Evolutionary conservation across 2,888 invertebrate genomes (phyloP).

Genomic region (Isoperla grammatica): DNA sequence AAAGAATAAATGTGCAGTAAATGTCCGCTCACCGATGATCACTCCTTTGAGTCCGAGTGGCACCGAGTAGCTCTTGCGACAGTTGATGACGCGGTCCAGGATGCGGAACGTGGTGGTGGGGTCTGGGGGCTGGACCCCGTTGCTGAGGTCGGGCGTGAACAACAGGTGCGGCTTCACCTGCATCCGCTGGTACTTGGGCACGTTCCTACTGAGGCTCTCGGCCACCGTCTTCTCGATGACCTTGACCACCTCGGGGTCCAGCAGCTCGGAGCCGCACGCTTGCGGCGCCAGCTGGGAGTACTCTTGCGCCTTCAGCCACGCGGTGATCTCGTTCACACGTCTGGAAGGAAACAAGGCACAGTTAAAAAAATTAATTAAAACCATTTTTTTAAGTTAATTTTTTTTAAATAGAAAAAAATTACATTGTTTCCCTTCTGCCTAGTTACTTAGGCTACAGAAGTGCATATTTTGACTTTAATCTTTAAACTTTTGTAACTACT

Average conservation of each 20-base stretch:
- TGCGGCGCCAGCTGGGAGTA: conserved; percentile 56
- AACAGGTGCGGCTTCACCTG: conserved; percentile 76
- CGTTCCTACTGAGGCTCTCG: conserved; percentile 26
- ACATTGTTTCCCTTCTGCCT: too few species aligned
- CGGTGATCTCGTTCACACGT: conserved; percentile 47
- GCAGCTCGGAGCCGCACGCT: conserved; percentile 61
- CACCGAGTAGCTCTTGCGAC: conserved; percentile 66
- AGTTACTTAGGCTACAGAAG: too few species aligned
- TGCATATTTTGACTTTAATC: too few species aligned
- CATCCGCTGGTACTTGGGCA: conserved; percentile 24
- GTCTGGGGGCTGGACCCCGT: conserved; percentile 60
- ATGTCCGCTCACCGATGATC: conserved; percentile 61
- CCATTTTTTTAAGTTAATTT: not conserved
- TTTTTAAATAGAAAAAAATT: too few species aligned
- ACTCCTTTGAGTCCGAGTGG: conserved; percentile 82
- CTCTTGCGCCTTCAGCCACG: conserved; percentile 69
- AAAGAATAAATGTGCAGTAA: too few species aligned
- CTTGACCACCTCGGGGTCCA: conserved; percentile 61
- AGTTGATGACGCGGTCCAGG: conserved; percentile 80
- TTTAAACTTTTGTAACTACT: too few species aligned
- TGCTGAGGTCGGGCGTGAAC: conserved; percentile 50
- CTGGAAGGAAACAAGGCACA: conserved; percentile 44
- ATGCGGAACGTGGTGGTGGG: conserved; percentile 57
- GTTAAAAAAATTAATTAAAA: conserved; percentile 18
- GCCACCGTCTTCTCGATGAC: conserved; percentile 51